Evolutionary conservation across 2,888 invertebrate species (phyloP), one percentile per base, ranked within the genome.

Genomic region (Parascotia fuliginaria): DNA sequence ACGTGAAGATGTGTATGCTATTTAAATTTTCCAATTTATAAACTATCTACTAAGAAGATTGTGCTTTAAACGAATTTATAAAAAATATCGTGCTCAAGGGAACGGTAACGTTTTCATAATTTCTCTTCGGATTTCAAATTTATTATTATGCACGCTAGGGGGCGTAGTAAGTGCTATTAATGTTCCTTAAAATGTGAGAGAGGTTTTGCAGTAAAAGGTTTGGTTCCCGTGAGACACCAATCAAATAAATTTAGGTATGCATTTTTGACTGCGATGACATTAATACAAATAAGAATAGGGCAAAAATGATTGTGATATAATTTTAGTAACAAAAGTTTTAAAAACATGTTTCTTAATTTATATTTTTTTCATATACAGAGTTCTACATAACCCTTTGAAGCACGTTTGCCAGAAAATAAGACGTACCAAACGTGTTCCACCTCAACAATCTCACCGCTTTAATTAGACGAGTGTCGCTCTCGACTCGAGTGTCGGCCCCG

Each of bases 391-490:
- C 19, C 19, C 19, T 19, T 3, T 5, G 19, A 19, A 3, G 5
- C 24, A 24, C 3, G 7, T 7, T 7, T 7, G 24, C 3, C 24
- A 24, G 7, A 24, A 16, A n/a, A 36, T 22, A 32, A 33, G 27
- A 16, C 37, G 5, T 27, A 32, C 11, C 16, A 14, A 40, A 39
- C 27, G 12, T 16, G 38, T 9, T 14, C 15, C 33, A 5, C 22
- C 34, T 15, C 41, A 36, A 12, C 31, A 37, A 44, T 42, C 36
- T 27, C 41, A 27, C 14, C 16, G 43, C 50, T 55, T 49, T 60
- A 60, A 60, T 60, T 60, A 60, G 55, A 57, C 47, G 48, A 57
- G 60, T 52, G 55, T 52, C 57, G 33, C 42, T 9, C 47, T 44
- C 11, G 22, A 41, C 39, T 22, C 15, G 16, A 51, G 52, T 49